Percentiles rank a stretch among this genome's conserved stretches.
These are phyloP conservation scores for Drosophila macrothrix DNA, from an alignment of 2,888 invertebrate genomes.

Conservation along the genomic window DNA sequence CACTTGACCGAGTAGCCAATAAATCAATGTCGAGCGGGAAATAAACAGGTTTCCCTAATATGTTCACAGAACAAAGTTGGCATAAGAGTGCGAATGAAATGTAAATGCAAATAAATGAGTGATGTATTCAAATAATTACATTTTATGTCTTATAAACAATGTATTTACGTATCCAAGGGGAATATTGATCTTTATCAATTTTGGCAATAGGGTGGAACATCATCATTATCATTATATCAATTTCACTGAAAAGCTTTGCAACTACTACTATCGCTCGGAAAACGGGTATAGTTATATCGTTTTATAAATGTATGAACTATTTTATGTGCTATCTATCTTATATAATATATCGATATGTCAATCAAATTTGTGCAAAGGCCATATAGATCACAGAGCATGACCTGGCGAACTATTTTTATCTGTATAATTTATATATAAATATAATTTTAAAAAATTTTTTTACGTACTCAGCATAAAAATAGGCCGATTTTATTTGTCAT, in stretches of 20 bases:
- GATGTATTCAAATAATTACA: constrained; percentile 2
- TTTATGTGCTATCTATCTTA: too few species aligned
- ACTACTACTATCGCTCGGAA: background rate
- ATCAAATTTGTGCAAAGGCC: background rate
- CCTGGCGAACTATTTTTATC: background rate
- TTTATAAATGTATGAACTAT: too few species aligned
- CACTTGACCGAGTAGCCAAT: constrained; percentile 61
- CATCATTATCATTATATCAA: background rate
- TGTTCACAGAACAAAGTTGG: background rate
- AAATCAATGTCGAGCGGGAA: constrained; percentile 62
- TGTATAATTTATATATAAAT: background rate
- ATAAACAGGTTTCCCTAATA: constrained; percentile 1
- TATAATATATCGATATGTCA: background rate
- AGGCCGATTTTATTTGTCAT: background rate
- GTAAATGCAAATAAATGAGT: background rate
- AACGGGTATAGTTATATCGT: too few species aligned
- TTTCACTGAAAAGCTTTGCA: background rate
- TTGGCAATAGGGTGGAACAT: background rate
- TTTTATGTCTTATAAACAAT: background rate
- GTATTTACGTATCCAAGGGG: background rate
- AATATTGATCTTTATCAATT: background rate
- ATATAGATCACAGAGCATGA: background rate
- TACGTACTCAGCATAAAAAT: background rate
- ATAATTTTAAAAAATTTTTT: background rate
- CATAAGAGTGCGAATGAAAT: background rate